A percentile compares a stretch with the other conserved stretches of the same genome.
Conservation (phyloP, 1,140 invertebrate genomes). For the Gryon sp. region DNA sequence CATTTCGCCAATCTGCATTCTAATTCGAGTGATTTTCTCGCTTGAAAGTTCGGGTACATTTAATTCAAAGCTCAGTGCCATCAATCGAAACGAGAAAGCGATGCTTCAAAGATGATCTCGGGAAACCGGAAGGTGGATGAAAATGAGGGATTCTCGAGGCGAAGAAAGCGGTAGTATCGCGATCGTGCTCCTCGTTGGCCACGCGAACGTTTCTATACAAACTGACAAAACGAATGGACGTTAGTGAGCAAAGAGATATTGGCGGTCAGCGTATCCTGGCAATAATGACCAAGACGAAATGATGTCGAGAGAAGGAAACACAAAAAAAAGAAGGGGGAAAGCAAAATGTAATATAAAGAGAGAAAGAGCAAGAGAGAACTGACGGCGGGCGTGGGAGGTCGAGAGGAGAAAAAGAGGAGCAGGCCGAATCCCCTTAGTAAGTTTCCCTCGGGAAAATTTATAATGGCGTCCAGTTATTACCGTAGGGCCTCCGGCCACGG, state of each 20-base stretch:
- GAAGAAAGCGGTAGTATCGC: conserved; percentile 29
- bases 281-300: conserved; percentile 74
- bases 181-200: conserved; percentile 39
- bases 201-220: conserved; percentile 62
- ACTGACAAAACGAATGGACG: conserved; percentile 59
- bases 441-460: conserved; percentile 79
- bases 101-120: conserved; percentile 35
- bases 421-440: conserved; percentile 73
- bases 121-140: conserved; percentile 29
- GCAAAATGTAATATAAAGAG: conserved; percentile 56
- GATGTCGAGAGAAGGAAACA: conserved; percentile 43
- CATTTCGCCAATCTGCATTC: conserved; percentile 23
- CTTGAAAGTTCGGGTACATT: conserved; percentile 1
- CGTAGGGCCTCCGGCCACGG: conserved; percentile 75
- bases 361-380: conserved; percentile 40
- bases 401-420: conserved; percentile 22
- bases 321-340: conserved; percentile 60
- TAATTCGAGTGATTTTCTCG: conserved; percentile 36
- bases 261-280: conserved; percentile 79
- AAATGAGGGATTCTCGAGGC: conserved; percentile 46
- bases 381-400: conserved; percentile 1
- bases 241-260: conserved; percentile 75
- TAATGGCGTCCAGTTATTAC: conserved; percentile 80
- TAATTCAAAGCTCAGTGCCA: conserved; percentile 52
- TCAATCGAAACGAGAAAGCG: conserved; percentile 57